These are phyloP conservation scores for Probosciger aterrimus DNA, from an alignment of 2,113 vertebrate genomes.

Conservation along the genomic window DNA sequence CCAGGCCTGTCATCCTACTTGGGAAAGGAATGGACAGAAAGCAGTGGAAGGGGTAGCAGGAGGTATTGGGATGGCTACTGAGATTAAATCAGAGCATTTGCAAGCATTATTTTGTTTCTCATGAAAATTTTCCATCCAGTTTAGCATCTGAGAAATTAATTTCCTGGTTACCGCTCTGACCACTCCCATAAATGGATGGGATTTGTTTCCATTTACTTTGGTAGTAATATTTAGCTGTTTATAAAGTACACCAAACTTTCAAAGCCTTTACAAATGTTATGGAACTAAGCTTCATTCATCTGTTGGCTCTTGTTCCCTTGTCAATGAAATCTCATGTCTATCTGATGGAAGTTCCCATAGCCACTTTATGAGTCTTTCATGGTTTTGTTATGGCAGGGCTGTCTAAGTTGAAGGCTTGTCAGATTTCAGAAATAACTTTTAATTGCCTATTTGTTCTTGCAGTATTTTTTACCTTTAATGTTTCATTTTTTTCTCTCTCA, in stretches of 20 bases:
- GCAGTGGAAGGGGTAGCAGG: neutral
- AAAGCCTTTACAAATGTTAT: neutral
- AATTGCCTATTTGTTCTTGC: conserved; percentile 7
- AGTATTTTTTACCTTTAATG: conserved; percentile 1
- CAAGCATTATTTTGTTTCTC: neutral
- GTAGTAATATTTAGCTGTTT: neutral
- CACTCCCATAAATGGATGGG: neutral
- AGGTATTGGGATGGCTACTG: neutral
- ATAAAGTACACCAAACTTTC: neutral
- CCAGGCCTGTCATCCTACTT: neutral
- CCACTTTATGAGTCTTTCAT: neutral
- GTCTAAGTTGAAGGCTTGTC: neutral
- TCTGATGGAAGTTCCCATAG: neutral
- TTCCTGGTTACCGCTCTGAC: neutral
- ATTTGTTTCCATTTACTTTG: neutral
- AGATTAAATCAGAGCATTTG: neutral
- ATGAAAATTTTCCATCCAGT: neutral
- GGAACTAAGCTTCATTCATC: neutral
- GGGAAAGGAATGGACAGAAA: neutral
- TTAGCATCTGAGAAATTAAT: neutral
- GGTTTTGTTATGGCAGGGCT: neutral
- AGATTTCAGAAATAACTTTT: conserved; percentile 15
- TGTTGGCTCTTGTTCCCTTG: neutral
- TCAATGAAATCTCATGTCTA: neutral
- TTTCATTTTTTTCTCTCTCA: neutral